phyloP scores from a whole-genome alignment of 92 coral and sea anemone species.

The Porites lobata region DNA sequence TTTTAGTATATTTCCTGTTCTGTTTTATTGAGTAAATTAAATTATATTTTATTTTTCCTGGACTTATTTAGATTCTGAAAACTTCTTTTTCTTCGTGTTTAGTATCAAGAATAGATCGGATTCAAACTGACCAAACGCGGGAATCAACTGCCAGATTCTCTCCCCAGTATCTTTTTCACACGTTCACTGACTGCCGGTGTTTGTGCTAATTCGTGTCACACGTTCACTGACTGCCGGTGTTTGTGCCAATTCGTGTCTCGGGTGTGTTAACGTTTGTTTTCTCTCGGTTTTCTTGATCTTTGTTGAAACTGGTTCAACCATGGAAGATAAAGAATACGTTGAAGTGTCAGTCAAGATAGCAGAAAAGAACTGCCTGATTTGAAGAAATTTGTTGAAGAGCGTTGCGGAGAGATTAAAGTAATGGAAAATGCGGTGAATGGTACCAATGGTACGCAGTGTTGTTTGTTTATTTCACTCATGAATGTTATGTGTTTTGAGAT shows the following conservation, averaged over 20 bases:
- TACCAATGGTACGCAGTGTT: background rate
- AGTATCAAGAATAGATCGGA: too few relatives aligned
- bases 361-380: conserved; percentile 8
- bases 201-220: background rate
- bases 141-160: background rate
- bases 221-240: background rate
- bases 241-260: background rate
- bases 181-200: background rate
- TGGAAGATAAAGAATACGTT: background rate
- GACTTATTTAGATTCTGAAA: too few relatives aligned
- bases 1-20: too few relatives aligned
- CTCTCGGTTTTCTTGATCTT: conserved; percentile 6
- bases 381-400: background rate
- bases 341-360: background rate
- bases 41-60: too few relatives aligned
- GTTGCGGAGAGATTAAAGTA: conserved; percentile 1
- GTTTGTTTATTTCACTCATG: background rate
- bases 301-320: background rate
- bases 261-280: background rate
- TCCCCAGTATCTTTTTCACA: background rate
- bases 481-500: background rate
- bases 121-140: too few relatives aligned
- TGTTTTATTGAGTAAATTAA: too few relatives aligned
- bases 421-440: background rate
- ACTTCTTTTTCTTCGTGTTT: too few relatives aligned